Conservation (phyloP, 2,113 vertebrate genomes). For the Amazona vittata region DNA sequence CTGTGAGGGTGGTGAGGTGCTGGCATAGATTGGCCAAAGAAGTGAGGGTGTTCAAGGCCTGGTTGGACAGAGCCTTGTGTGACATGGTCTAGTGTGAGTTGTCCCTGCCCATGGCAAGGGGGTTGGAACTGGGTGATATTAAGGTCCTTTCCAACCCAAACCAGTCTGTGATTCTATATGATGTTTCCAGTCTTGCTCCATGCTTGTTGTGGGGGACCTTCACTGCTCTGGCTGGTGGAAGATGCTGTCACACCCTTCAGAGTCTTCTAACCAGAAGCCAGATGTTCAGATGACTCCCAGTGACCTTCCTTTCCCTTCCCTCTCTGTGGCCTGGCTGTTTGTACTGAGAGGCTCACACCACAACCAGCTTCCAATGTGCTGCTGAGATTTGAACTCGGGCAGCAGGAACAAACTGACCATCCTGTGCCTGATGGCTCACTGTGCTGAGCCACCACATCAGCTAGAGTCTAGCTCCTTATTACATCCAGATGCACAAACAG, state of each 20-base stretch:
- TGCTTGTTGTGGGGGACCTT: neutral
- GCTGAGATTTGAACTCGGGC: neutral
- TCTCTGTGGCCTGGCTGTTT: neutral
- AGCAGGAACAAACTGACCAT: neutral
- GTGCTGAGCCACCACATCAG: conserved; percentile 15
- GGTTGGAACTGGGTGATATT: neutral
- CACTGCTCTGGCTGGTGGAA: neutral
- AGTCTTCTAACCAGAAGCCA: neutral
- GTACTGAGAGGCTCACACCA: neutral
- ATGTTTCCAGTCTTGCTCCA: neutral
- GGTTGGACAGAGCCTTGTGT: neutral
- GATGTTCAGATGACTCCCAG: neutral
- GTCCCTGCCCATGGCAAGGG: neutral
- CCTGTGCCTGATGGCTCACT: neutral
- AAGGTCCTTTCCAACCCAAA: neutral
- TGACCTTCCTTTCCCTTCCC: neutral
- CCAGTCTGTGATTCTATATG: neutral
- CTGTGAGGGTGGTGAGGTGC: neutral
- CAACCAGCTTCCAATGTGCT: neutral
- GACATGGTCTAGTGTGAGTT: neutral
- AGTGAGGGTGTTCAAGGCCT: neutral
- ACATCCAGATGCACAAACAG: conserved; percentile 66
- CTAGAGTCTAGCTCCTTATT: conserved; percentile 48
- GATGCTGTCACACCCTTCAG: neutral
- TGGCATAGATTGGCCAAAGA: neutral